phyloP scores from a whole-genome alignment of 2,113 vertebrate species.

The Daphoenositta chrysoptera region DNA sequence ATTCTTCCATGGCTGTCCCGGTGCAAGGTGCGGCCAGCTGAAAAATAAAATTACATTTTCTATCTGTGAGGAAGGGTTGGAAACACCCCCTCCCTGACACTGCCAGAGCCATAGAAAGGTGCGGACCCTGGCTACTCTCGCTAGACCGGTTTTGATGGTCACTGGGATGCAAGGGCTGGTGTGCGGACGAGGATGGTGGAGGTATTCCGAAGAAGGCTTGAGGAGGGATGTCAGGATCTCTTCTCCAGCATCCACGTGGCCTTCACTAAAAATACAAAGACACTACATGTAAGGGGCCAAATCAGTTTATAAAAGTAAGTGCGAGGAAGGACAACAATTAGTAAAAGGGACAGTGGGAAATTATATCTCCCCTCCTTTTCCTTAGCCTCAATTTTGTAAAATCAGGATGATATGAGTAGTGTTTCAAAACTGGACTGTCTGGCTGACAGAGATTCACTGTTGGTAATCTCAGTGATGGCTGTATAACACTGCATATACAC shows the following conservation, averaged over 20 bases:
- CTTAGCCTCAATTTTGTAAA: slow-evolving; percentile 38
- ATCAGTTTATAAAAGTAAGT: slow-evolving; percentile 43
- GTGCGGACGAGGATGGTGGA: neutral
- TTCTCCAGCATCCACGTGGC: slow-evolving; percentile 10
- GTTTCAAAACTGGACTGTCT: slow-evolving; percentile 55
- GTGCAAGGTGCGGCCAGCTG: neutral
- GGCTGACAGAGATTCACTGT: slow-evolving; percentile 63
- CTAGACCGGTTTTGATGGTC: neutral
- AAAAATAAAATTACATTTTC: neutral
- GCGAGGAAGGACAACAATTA: slow-evolving; percentile 56
- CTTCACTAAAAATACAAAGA: slow-evolving; percentile 69
- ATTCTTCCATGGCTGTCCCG: neutral
- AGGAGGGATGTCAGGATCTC: neutral
- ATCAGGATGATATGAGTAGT: slow-evolving; percentile 11
- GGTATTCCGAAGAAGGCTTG: neutral
- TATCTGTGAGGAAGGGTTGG: neutral
- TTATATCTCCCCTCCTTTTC: neutral
- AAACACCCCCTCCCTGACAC: too few species aligned
- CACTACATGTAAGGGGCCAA: slow-evolving; percentile 32
- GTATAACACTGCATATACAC: slow-evolving; percentile 65
- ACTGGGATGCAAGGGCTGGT: neutral
- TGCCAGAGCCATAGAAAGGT: neutral
- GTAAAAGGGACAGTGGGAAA: slow-evolving; percentile 37
- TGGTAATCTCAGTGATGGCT: slow-evolving; percentile 71
- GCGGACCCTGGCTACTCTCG: neutral